Conservation (phyloP, 2,888 invertebrate species). For the Eupithecia pulchellata region DNA sequence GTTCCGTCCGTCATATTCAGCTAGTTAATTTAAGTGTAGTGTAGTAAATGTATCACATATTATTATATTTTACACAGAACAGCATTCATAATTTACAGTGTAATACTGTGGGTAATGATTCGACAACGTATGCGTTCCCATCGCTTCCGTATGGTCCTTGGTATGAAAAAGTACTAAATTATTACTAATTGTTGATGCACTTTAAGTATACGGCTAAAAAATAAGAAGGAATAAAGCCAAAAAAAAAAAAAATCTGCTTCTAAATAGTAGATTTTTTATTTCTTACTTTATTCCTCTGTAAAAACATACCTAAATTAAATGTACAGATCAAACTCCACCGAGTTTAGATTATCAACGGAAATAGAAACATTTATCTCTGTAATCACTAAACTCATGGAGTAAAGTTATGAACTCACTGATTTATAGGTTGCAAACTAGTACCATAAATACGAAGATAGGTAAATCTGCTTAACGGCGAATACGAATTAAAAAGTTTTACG, state of each 20-base stretch:
- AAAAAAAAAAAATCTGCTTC: too few species aligned
- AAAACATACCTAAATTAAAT: slow-evolving; percentile 57
- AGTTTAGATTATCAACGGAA: slow-evolving; percentile 55
- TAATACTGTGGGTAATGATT: too few species aligned
- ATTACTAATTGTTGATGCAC: too few species aligned
- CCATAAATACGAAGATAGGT: slow-evolving; percentile 24
- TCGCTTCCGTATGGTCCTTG: too few species aligned
- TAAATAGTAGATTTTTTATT: neutral
- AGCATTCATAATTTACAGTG: too few species aligned
- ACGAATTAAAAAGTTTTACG: slow-evolving; percentile 11
- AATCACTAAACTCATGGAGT: slow-evolving; percentile 43
- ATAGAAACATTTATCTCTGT: slow-evolving; percentile 52
- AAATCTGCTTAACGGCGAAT: neutral
- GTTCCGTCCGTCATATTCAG: slow-evolving; percentile 4
- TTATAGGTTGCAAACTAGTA: slow-evolving; percentile 36
- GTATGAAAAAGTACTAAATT: too few species aligned
- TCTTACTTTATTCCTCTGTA: slow-evolving; percentile 14
- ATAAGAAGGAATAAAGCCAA: too few species aligned
- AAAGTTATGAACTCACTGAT: slow-evolving; percentile 40
- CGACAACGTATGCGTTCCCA: too few species aligned
- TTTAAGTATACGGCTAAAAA: too few species aligned
- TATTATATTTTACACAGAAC: too few species aligned
- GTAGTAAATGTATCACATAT: too few species aligned
- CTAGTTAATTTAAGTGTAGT: too few species aligned
- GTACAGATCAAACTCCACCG: slow-evolving; percentile 48